A percentile compares a stretch with the other conserved stretches of the same genome.
phyloP scores from a whole-genome alignment of 2,797 vertebrate genomes.

The Echeneis naucrates region DNA sequence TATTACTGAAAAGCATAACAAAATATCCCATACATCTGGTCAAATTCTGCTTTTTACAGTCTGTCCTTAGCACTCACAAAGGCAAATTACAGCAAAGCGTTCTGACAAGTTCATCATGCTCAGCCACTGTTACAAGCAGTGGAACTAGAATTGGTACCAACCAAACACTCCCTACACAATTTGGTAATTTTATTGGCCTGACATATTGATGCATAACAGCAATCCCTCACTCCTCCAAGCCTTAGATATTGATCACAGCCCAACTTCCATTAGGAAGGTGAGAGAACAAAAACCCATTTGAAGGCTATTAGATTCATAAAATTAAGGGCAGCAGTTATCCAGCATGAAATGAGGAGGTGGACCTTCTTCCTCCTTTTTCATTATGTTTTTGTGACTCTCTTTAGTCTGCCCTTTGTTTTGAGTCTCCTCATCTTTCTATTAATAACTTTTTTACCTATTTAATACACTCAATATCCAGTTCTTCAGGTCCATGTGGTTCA shows the following conservation, averaged over 20 bases:
- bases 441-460: slow-evolving; percentile 35
- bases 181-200: slow-evolving; percentile 55
- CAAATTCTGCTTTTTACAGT: not conserved
- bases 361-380: slow-evolving; percentile 38
- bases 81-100: slow-evolving; percentile 13
- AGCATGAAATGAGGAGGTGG: slow-evolving; percentile 51
- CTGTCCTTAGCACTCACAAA: not conserved
- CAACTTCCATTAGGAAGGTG: slow-evolving; percentile 47
- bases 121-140: slow-evolving; percentile 12
- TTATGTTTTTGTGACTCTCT: slow-evolving; percentile 28
- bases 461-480: slow-evolving; percentile 3
- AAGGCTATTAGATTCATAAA: slow-evolving; percentile 57
- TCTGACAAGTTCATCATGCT: slow-evolving; percentile 37
- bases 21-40: not conserved
- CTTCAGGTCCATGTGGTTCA: slow-evolving; percentile 7
- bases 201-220: slow-evolving; percentile 56
- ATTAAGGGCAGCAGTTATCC: slow-evolving; percentile 44
- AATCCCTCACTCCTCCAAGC: slow-evolving; percentile 56
- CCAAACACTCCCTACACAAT: slow-evolving; percentile 36
- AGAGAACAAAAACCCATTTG: slow-evolving; percentile 49
- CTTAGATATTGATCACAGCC: slow-evolving; percentile 44
- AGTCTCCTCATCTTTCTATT: slow-evolving; percentile 4
- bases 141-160: slow-evolving; percentile 30
- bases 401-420: slow-evolving; percentile 4
- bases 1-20: slow-evolving; percentile 16